Percentiles rank a stretch among this genome's conserved stretches.
These are phyloP conservation scores for Labeo rohita DNA, from an alignment of 2,113 vertebrate genomes.

Conservation along the genomic window DNA sequence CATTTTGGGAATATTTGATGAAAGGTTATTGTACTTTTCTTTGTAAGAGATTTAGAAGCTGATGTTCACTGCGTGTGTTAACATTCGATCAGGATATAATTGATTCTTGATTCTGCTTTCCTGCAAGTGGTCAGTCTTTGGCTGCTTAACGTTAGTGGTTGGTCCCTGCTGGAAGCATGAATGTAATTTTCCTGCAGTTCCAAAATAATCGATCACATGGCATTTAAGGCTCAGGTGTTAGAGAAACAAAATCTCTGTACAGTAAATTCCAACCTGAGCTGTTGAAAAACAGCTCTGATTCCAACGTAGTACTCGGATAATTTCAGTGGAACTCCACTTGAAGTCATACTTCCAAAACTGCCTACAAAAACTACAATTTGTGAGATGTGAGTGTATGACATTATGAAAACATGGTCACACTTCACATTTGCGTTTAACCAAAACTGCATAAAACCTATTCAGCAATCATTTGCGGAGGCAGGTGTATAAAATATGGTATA, in stretches of 20 bases:
- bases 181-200: neutral
- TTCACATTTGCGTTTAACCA: neutral
- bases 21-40: neutral
- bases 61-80: neutral
- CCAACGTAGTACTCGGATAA: neutral
- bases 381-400: neutral
- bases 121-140: neutral
- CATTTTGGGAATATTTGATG: slow-evolving; percentile 27
- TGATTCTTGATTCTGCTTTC: neutral
- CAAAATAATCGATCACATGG: neutral
- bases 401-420: neutral
- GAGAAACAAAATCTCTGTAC: neutral
- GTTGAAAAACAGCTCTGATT: neutral
- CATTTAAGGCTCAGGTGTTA: neutral
- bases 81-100: neutral
- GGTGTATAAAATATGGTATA: too few relatives aligned
- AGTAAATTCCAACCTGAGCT: neutral
- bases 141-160: neutral
- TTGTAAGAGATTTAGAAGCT: neutral
- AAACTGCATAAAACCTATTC: too few relatives aligned
- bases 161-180: neutral
- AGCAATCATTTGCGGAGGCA: too few relatives aligned
- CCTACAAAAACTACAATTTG: neutral
- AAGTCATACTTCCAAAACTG: neutral
- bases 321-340: neutral